These are phyloP conservation scores for Xylocopa sonorina DNA, from an alignment of 1,140 invertebrate genomes.

Conservation along the genomic window DNA sequence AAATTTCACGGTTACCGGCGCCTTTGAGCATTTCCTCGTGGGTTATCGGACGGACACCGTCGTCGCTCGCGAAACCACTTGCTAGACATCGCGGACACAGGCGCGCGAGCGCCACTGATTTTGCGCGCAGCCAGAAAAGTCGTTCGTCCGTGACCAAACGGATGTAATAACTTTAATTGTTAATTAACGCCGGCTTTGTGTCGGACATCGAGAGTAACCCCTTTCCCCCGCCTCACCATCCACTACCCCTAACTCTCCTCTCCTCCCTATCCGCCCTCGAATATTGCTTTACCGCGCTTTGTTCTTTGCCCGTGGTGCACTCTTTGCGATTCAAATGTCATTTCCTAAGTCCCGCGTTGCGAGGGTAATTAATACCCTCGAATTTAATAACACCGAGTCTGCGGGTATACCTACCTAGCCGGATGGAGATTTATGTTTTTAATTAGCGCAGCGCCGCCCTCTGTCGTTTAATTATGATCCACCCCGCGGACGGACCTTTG, in stretches of 20 bases:
- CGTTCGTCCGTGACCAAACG: constrained; percentile 63
- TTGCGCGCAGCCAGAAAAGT: constrained; percentile 55
- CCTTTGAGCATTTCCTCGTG: constrained; percentile 20
- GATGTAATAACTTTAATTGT: constrained; percentile 69
- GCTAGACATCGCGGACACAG: not conserved
- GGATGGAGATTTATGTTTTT: constrained; percentile 60
- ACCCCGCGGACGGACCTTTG: not conserved
- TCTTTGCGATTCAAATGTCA: constrained; percentile 60
- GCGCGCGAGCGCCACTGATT: not conserved
- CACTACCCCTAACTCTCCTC: too few species aligned
- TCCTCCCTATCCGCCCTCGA: constrained; percentile 8
- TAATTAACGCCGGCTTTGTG: constrained; percentile 67
- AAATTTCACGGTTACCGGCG: constrained; percentile 42
- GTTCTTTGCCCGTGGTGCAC: constrained; percentile 53
- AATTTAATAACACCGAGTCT: constrained; percentile 62
- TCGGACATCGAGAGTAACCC: constrained; percentile 32
- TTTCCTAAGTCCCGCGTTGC: constrained; percentile 54
- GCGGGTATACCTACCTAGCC: constrained; percentile 17
- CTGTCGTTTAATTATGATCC: constrained; percentile 51
- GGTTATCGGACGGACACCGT: constrained; percentile 25
- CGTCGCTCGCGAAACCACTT: too few species aligned
- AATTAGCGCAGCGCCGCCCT: constrained; percentile 49
- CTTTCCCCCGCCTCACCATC: not conserved
- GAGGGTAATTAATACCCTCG: constrained; percentile 62
- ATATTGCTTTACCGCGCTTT: constrained; percentile 58